Base-by-base conservation (phyloP, 1,140 invertebrate species). In the Kradibia gibbosae region DNA sequence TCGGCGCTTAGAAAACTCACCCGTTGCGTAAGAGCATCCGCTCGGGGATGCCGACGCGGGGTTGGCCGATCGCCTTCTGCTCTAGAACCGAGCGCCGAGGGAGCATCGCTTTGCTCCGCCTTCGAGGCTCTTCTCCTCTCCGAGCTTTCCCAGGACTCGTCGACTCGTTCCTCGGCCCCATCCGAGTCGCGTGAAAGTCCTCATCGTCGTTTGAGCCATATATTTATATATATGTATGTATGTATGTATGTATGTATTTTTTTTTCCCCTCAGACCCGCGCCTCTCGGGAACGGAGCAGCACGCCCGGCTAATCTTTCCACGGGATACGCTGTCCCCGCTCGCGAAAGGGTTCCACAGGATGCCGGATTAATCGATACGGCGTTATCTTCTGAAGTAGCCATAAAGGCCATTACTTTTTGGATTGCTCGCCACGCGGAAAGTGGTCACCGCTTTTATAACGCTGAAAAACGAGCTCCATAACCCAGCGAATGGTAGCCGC, bases 1-100 rank as follows among this genome's bases (percentile, higher is more conserved):
- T 82, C 75, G 84, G 84, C 86, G 73, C 82, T 82, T 89, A 89
- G 88, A 89, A 88, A 88, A 88, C 88, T 87, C 83, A 48, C 83
- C 22, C 48, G 71, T 88, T 88, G 85, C 87, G 60, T 86, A 88
- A 88, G 85, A 28, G 57, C 71, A 1, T 48, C 31, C 10, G 36
- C 20, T 62, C 50, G 50, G 5, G 5, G 5, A 11, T 3, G 50
- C 5, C 13, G 50, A 3, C 50, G 13, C 50, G 50, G 50, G 50
- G 22, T 3, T 53, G 45, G 45, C 45, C 45, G 45, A 48, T 48
- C 45, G 45, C 8, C 45, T 48, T 48, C 17, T 48, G 8, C 45
- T 17, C 45, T n/a, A 7, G 45, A 10, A 7, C 45, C 45, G 45
- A 7, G 45, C 45, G 45, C 45, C 7, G 22, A 5, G 22, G n/a